phyloP scores from a whole-genome alignment of 1,140 invertebrate species.

The Plodia interpunctella region DNA sequence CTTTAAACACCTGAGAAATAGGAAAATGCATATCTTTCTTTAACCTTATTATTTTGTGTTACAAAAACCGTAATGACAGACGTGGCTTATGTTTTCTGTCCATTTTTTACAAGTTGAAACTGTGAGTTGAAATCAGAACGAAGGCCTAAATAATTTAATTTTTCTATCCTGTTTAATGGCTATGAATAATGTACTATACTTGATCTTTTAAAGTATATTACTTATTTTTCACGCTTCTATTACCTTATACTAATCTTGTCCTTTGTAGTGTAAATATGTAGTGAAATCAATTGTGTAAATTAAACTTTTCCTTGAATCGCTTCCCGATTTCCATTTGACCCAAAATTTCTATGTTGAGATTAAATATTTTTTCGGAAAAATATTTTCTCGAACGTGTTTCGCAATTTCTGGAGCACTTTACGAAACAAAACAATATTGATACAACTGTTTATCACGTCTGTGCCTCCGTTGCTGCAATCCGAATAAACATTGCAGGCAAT shows the following conservation, averaged over 20 bases:
- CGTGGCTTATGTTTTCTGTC: conserved; percentile 1
- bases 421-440: conserved; percentile 2
- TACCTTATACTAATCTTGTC: too few species aligned
- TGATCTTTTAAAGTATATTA: too few species aligned
- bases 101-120: not conserved
- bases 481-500: not conserved
- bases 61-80: conserved; percentile 11
- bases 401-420: not conserved
- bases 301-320: too few species aligned
- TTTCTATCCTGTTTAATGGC: not conserved
- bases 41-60: conserved; percentile 2
- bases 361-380: too few species aligned
- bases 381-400: not conserved
- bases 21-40: too few species aligned
- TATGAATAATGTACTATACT: too few species aligned
- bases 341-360: too few species aligned
- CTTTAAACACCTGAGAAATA: too few species aligned
- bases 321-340: too few species aligned
- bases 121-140: not conserved
- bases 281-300: too few species aligned
- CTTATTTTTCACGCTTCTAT: too few species aligned
- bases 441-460: not conserved
- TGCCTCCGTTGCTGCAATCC: not conserved
- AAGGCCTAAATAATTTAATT: not conserved
- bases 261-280: too few species aligned